phyloP scores from a whole-genome alignment of 53 echinoderm and acorn worm species.

The Henricia sp. region DNA sequence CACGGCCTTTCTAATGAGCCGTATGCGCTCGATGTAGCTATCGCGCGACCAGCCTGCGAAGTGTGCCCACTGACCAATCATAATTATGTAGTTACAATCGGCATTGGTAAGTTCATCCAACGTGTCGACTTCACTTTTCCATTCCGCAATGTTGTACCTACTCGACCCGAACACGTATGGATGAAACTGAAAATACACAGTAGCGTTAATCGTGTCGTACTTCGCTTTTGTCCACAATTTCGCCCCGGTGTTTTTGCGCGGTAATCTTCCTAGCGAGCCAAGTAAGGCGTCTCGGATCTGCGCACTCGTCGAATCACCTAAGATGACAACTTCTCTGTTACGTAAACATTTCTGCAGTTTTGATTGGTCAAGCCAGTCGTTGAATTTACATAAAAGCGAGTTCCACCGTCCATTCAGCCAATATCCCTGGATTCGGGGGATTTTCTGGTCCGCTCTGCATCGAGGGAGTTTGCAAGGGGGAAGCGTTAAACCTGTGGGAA shows the following conservation, averaged over 20 bases:
- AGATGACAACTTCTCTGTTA: conserved; percentile 22
- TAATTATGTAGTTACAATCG: conserved; percentile 48
- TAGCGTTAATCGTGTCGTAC: conserved; percentile 25
- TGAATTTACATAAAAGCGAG: conserved; percentile 53
- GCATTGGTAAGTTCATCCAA: conserved; percentile 15
- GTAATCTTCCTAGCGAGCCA: neutral
- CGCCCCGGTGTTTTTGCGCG: neutral
- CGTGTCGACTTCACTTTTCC: conserved; percentile 35
- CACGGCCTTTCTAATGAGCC: conserved; percentile 39
- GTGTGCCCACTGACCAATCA: conserved; percentile 61
- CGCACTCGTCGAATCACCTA: conserved; percentile 52
- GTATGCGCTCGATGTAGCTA: conserved; percentile 51
- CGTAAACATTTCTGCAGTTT: neutral
- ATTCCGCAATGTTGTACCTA: neutral
- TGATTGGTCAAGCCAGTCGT: neutral
- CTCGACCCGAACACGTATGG: conserved; percentile 12
- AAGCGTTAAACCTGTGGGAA: neutral
- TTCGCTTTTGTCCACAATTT: neutral
- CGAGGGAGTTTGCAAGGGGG: neutral
- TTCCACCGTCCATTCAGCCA: conserved; percentile 59
- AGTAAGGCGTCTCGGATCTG: conserved; percentile 7
- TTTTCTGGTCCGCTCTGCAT: conserved; percentile 36
- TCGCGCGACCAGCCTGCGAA: conserved; percentile 55
- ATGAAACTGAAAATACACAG: conserved; percentile 54
- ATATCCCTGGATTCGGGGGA: conserved; percentile 48